Evolutionary conservation across 2,888 invertebrate genomes (phyloP).

Genomic region (Sphinx pinastri): DNA sequence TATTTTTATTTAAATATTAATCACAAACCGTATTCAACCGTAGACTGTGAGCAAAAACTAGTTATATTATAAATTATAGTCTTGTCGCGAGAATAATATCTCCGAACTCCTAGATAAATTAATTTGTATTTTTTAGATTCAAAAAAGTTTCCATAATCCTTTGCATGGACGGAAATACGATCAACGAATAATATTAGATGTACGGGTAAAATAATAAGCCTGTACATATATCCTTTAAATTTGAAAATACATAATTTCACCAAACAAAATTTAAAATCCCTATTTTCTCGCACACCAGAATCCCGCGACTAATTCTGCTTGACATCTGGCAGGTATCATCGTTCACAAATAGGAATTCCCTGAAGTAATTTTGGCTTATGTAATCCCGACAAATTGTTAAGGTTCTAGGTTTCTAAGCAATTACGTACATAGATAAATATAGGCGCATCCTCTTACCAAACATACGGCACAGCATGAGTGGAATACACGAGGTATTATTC

Average conservation of each 20-base stretch:
- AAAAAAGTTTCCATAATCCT: no score
- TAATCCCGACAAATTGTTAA: constrained; percentile 23
- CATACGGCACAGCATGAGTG: constrained; percentile 53
- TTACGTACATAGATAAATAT: constrained; percentile 34
- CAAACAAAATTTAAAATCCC: neutral
- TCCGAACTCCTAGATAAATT: no score
- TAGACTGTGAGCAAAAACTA: no score
- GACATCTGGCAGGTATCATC: constrained; percentile 2
- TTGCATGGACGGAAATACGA: no score
- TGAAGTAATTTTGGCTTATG: constrained; percentile 15
- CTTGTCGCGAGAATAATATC: no score
- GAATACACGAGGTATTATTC: constrained; percentile 57
- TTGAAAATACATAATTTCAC: neutral
- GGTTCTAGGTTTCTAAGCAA: constrained; percentile 24
- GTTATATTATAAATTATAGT: no score
- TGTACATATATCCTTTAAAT: neutral
- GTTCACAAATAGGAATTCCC: constrained; percentile 6
- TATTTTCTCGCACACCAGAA: neutral
- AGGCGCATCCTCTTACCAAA: constrained; percentile 42
- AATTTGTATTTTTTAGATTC: no score
- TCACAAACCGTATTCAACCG: no score
- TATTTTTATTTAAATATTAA: no score
- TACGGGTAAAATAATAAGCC: neutral
- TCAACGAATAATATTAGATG: no score
- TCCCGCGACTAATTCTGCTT: neutral